Base-by-base conservation (phyloP, 2,888 invertebrate genomes). In the Rhimphoctona megacephalus region DNA sequence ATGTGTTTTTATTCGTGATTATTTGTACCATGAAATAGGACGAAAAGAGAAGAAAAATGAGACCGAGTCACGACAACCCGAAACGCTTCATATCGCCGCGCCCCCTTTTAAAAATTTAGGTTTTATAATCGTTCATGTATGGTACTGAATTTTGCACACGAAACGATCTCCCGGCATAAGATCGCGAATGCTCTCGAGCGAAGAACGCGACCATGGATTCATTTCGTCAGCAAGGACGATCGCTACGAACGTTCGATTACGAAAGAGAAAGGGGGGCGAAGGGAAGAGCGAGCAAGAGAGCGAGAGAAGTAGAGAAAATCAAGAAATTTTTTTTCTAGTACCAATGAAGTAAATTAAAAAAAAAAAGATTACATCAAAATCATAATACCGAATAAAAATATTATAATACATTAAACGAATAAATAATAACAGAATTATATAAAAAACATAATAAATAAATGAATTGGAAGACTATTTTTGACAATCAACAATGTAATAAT, bases 201-300 rank as follows among this genome's bases (percentile, higher is more conserved):
- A 39, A 54, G 78, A 79, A 69, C 69, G 25, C 78, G 79, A 69
- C 79, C 79, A 69, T 79, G 79, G 79, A 79, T 69, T 30, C 69
- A 69, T 79, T 79, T 46, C n/a, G 43, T 54, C 67, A 52, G 30
- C 79, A 79, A 79, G 79, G 79, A 70, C 79, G 33, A 79, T 79
- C 78, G 52, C 2, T 57, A 30, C 30, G 57, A 57, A 17, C 79
- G 54, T 57, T 54, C 79, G 79, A 69, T 79, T 79, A 69, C 49
- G 69, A 57, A 9, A 43, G 19, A 39, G 33, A 66, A 36, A 77
- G 39, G 36, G 49, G 19, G n/a, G 36, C 66, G 49, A 77, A 36
- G 5, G 66, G 43, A 43, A 69, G 19, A 67, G 39, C 9, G 39
- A 39, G n/a, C 17, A 2, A 19, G 19, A 46, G 17, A 70, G 46